These are phyloP conservation scores for Nebria salina DNA, from an alignment of 2,888 invertebrate species.

Conservation along the genomic window DNA sequence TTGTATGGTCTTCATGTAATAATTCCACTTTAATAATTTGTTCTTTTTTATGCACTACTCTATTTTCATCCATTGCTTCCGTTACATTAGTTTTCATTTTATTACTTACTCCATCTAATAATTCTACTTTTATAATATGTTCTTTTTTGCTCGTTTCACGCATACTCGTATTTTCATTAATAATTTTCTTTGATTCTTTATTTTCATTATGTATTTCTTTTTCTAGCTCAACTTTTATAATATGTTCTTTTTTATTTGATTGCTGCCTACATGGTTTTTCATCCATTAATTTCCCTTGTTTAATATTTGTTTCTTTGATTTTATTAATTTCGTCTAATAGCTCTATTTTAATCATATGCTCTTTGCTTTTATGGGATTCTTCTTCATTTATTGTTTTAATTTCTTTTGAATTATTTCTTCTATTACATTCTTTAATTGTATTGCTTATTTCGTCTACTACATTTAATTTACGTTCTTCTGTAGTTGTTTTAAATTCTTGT, in stretches of 20 bases:
- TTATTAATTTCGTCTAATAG: background rate
- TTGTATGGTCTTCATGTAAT: background rate
- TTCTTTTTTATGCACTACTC: background rate
- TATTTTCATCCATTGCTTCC: background rate
- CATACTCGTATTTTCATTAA: background rate
- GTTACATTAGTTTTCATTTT: background rate
- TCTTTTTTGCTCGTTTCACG: background rate
- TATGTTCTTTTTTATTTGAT: background rate
- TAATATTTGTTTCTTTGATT: background rate
- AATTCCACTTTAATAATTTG: background rate
- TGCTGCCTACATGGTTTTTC: background rate
- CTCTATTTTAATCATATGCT: background rate
- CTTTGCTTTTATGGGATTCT: background rate
- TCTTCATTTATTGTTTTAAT: background rate
- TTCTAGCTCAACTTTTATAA: background rate
- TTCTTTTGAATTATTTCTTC: constrained; percentile 16
- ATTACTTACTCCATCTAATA: background rate
- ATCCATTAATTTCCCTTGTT: background rate
- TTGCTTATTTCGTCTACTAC: constrained; percentile 5
- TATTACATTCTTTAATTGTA: constrained; percentile 34
- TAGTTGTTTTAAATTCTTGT: background rate
- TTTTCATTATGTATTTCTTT: background rate
- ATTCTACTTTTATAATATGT: background rate
- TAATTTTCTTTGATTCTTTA: background rate
- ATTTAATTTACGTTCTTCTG: background rate